These are phyloP conservation scores for Brachyptera putata DNA, from an alignment of 2,888 invertebrate species.

Conservation along the genomic window DNA sequence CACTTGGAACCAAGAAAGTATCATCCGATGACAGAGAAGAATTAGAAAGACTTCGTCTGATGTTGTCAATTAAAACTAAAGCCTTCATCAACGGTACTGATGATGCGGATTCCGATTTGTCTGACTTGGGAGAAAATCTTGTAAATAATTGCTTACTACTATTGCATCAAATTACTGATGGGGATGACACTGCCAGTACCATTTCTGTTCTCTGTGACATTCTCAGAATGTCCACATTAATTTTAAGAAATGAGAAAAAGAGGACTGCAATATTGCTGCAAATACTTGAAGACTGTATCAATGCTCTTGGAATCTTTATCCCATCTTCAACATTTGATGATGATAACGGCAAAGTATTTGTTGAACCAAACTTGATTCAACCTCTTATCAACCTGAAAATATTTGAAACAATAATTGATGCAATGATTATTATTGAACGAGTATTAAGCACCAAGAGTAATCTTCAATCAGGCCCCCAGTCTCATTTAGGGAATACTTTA, in stretches of 20 bases:
- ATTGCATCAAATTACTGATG: not conserved
- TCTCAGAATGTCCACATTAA: not conserved
- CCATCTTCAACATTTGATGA: no score
- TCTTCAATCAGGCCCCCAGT: no score
- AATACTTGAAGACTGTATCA: no score
- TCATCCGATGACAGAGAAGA: not conserved
- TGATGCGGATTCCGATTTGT: not conserved
- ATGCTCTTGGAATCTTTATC: no score
- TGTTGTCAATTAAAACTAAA: not conserved
- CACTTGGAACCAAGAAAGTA: not conserved
- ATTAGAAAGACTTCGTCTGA: not conserved
- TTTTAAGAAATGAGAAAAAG: not conserved
- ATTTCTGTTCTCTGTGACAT: not conserved
- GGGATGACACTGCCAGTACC: not conserved
- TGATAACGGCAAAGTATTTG: not conserved
- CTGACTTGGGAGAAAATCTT: not conserved
- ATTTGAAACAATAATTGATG: constrained; percentile 18
- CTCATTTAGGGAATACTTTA: no score
- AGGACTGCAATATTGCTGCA: no score
- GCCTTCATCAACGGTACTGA: not conserved
- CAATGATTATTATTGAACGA: not conserved
- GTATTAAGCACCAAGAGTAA: no score
- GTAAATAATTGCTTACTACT: not conserved
- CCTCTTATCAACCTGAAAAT: constrained; percentile 18
- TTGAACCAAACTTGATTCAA: no score